Base-by-base conservation (phyloP, 2,113 vertebrate genomes). In the Willisornis vidua region DNA sequence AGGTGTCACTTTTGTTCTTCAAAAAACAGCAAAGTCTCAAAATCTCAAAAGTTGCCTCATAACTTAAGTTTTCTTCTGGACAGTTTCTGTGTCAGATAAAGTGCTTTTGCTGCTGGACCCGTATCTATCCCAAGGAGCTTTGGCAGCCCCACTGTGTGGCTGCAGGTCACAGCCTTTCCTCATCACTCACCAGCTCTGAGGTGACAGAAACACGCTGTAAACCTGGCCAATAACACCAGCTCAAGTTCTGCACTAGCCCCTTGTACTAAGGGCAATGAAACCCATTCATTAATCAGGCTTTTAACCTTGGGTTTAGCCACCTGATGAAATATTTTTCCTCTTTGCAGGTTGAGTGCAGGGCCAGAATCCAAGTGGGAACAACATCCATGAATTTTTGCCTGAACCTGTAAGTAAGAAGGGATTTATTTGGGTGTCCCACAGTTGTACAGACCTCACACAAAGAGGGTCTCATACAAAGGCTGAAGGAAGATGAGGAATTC, bases 61-160 rank as follows among this genome's bases (percentile, higher is more conserved):
- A 41, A 45, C 24, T 10, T 14, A 12, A 54, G 54, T 31, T 70
- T 26, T 63, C 19, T 55, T 14, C 52, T 71, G 43, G 28, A 8
- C 55, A 18, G 45, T 79, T 79, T 20, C 35, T 28, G 0, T 25
- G 28, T 6, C 43, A 11, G 72, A 29, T 14, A 10, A 90, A n/a
- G 22, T n/a, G 19, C 19, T 59, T 65, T 28, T 55, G 19, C 57
- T 52, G 12, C 37, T 29, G 2, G 3, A 7, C 4, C 29, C 29
- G 2, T 48, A 2, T 11, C 1, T 1, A 1, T 46, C 48, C 49
- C 7, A 5, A n/a, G 79, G 76, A 15, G 35, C 2, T 31, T 7
- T 4, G 8, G 37, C 3, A 51, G 49, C 54, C 51, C 16, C 16
- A 1, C 51, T 0, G 1, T 29, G 41, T 57, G 83, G 11, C 22